These are phyloP conservation scores for Mizuhopecten yessoensis DNA, from an alignment of 1,140 invertebrate species.

Conservation along the genomic window DNA sequence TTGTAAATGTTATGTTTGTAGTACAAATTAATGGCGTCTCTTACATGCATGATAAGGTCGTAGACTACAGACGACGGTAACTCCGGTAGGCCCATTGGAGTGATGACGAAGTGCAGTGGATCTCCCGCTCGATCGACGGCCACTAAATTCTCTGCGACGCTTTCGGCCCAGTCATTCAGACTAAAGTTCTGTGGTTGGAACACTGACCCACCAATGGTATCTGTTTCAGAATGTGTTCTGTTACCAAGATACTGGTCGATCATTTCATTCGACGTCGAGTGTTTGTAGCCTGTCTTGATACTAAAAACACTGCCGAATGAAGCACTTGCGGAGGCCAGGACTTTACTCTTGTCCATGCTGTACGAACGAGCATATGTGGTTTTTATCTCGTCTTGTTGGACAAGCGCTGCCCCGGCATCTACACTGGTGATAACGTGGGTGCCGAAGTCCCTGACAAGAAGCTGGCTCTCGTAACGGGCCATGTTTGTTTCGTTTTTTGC, in stretches of 20 bases:
- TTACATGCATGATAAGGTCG: constrained; percentile 52
- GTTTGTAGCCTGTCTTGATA: constrained; percentile 20
- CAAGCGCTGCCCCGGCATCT: constrained; percentile 72
- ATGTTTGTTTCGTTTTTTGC: constrained; percentile 64
- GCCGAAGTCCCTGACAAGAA: constrained; percentile 77
- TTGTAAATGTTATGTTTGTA: constrained; percentile 68
- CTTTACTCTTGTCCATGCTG: constrained; percentile 45
- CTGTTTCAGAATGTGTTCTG: constrained; percentile 59
- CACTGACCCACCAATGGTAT: constrained; percentile 64
- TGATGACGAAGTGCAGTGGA: constrained; percentile 74
- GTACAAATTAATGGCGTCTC: constrained; percentile 64
- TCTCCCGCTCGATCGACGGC: constrained; percentile 75
- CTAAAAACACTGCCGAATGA: constrained; percentile 48
- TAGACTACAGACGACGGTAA: constrained; percentile 59
- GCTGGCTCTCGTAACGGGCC: constrained; percentile 70
- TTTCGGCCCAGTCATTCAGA: constrained; percentile 65
- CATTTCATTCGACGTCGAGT: constrained; percentile 46
- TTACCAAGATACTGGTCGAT: constrained; percentile 42
- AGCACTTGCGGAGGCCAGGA: constrained; percentile 48
- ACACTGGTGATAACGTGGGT: constrained; percentile 69
- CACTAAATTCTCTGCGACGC: constrained; percentile 68
- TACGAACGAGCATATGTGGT: background rate
- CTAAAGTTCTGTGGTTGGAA: constrained; percentile 67
- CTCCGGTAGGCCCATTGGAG: constrained; percentile 68
- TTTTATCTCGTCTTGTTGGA: constrained; percentile 52